These are phyloP conservation scores for Hymenopus coronatus DNA, from an alignment of 2,888 invertebrate species.

Conservation along the genomic window DNA sequence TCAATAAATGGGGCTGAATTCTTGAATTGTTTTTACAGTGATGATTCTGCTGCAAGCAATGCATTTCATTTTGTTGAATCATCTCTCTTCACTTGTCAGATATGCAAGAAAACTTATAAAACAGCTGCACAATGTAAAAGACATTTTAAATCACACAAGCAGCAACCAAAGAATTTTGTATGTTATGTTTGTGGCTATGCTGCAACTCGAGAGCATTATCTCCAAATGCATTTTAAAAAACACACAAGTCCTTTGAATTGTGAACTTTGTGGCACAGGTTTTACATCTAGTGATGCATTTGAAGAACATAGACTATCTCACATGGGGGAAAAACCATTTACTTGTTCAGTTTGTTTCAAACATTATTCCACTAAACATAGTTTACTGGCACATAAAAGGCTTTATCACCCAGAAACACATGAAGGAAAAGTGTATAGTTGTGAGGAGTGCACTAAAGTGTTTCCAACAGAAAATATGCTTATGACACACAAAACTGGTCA, in stretches of 20 bases:
- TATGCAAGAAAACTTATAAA: background rate
- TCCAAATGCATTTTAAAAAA: conserved; percentile 48
- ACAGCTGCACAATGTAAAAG: background rate
- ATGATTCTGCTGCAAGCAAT: background rate
- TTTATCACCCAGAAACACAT: background rate
- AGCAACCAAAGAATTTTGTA: background rate
- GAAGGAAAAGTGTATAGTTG: conserved; percentile 2
- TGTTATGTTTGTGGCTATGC: conserved; percentile 26
- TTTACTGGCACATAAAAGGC: conserved; percentile 12
- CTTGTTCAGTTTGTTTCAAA: conserved; percentile 41
- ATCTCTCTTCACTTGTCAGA: background rate
- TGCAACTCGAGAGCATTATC: conserved; percentile 19
- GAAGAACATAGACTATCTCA: conserved; percentile 37
- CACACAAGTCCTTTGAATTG: conserved; percentile 48
- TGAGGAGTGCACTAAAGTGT: conserved; percentile 39
- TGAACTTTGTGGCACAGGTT: conserved; percentile 36
- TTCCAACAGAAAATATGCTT: conserved; percentile 41
- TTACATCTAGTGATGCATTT: conserved; percentile 37
- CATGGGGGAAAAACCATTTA: conserved; percentile 34
- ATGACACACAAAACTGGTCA: conserved; percentile 56
- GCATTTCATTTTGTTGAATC: background rate
- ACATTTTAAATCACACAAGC: background rate
- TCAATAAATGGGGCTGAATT: background rate
- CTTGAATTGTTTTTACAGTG: background rate
- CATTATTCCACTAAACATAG: conserved; percentile 41